A percentile compares a stretch with the other conserved stretches of the same genome.
Conservation (phyloP, 35 echinoderm and acorn worm genomes). For the Apostichopus californicus region DNA sequence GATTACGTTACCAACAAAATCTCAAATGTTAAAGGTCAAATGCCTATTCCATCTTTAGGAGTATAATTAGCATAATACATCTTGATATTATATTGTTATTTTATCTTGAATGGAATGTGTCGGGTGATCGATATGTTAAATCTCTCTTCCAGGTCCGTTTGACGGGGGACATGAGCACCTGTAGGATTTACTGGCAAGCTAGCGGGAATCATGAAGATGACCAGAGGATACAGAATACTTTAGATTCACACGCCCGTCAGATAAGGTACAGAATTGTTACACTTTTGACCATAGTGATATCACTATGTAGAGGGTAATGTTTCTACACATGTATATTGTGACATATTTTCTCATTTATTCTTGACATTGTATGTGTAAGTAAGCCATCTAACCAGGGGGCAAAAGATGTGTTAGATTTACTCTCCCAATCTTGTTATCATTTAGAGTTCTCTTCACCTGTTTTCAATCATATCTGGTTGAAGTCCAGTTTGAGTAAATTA, state of each 20-base stretch:
- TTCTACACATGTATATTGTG: too few relatives aligned
- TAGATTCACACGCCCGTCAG: constrained; percentile 60
- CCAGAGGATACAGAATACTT: constrained; percentile 62
- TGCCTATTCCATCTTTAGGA: background rate
- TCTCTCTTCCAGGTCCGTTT: constrained; percentile 69
- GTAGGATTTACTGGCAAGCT: constrained; percentile 84
- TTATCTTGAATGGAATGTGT: background rate
- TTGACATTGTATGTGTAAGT: too few relatives aligned
- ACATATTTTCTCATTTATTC: too few relatives aligned
- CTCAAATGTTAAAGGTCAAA: background rate
- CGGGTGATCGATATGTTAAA: background rate
- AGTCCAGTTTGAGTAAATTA: too few relatives aligned
- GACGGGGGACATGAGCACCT: constrained; percentile 83
- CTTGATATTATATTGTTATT: background rate
- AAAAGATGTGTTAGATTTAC: too few relatives aligned
- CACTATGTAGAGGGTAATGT: too few relatives aligned
- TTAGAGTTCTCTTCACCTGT: too few relatives aligned
- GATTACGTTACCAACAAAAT: background rate
- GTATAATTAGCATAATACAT: too few relatives aligned
- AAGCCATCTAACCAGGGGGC: too few relatives aligned
- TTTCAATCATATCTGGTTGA: too few relatives aligned
- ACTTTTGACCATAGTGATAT: too few relatives aligned
- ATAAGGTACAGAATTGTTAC: constrained; percentile 60
- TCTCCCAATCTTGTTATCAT: too few relatives aligned
- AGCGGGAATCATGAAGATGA: constrained; percentile 61